Evolutionary conservation across 1,140 invertebrate species (phyloP).

Genomic region (Atta cephalotes): DNA sequence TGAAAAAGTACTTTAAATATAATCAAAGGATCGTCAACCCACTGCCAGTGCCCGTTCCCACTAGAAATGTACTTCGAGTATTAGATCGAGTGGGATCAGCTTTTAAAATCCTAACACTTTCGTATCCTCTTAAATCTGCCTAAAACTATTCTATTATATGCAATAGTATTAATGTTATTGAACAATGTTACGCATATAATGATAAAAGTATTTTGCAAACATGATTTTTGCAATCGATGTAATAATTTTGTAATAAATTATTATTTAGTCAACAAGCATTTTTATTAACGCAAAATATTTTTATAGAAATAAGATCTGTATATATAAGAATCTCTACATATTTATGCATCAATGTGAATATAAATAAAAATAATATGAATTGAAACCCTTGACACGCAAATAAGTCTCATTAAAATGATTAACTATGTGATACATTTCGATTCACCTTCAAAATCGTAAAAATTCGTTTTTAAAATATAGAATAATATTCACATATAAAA

Average conservation of each 20-base stretch:
- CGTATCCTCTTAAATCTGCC: slow-evolving; percentile 9
- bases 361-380: neutral
- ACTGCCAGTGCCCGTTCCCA: slow-evolving; percentile 27
- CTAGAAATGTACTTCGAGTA: slow-evolving; percentile 39
- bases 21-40: slow-evolving; percentile 37
- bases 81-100: slow-evolving; percentile 45
- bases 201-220: neutral
- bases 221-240: neutral
- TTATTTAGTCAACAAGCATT: neutral
- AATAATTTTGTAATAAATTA: neutral
- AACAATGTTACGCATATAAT: neutral
- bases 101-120: slow-evolving; percentile 39
- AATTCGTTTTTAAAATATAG: neutral
- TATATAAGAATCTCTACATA: neutral
- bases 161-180: neutral
- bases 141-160: neutral
- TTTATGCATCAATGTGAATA: neutral
- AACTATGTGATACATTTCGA: neutral
- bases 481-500: neutral
- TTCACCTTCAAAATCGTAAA: neutral
- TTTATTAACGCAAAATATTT: neutral
- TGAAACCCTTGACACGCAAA: neutral
- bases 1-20: slow-evolving; percentile 43
- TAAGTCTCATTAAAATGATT: neutral
- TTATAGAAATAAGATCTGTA: neutral